Conservation (phyloP, 2,113 vertebrate species). For the Corythornis madagascariensis region DNA sequence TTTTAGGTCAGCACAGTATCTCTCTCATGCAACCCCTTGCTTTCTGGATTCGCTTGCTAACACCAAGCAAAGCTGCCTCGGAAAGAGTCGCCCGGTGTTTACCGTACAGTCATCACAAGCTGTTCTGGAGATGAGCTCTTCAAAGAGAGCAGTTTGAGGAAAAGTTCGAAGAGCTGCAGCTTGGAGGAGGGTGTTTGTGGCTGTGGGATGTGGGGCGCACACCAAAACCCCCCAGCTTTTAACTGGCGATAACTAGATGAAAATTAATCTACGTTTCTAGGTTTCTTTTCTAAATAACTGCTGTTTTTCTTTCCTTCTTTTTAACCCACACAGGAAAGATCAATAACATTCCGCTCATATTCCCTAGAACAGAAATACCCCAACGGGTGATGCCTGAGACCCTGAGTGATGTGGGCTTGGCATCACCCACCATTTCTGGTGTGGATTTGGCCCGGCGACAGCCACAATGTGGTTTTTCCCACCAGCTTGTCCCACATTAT, state of each 20-base stretch:
- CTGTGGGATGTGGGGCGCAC: rapidly evolving
- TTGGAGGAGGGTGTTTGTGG: rapidly evolving
- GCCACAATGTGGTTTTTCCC: rapidly evolving
- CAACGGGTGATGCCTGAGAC: rapidly evolving
- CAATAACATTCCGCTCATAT: background rate
- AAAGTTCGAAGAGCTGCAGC: background rate
- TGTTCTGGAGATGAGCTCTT: background rate
- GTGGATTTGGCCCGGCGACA: rapidly evolving
- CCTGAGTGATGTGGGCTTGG: rapidly evolving
- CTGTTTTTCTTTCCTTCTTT: background rate
- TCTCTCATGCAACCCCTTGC: rapidly evolving
- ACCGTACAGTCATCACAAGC: rapidly evolving
- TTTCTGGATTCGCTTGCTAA: background rate
- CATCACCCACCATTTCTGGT: rapidly evolving
- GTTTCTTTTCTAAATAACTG: background rate
- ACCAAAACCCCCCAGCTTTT: rapidly evolving
- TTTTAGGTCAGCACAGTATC: background rate
- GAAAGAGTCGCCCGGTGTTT: rapidly evolving
- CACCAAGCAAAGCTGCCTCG: background rate
- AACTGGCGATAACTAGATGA: background rate
- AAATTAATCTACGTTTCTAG: background rate
- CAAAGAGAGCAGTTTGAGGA: background rate
- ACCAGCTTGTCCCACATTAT: rapidly evolving
- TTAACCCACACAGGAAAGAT: background rate
- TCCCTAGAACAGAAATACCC: background rate